Percentiles rank a stretch among this genome's conserved stretches.
phyloP scores from a whole-genome alignment of 2,797 vertebrate genomes.

The Leptatherina wallacei region DNA sequence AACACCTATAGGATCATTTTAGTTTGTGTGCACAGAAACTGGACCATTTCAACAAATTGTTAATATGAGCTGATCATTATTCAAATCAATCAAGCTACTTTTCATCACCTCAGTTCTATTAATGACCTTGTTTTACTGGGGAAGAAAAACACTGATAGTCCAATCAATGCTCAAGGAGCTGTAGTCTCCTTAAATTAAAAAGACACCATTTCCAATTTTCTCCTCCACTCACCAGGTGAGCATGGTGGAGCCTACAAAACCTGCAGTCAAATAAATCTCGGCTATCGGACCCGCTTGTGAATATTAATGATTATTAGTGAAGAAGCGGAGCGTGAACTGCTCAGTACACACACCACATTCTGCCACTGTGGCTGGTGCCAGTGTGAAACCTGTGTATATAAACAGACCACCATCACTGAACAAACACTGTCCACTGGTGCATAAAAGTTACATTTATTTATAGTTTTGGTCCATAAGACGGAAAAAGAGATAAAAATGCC shows the following conservation, averaged over 20 bases:
- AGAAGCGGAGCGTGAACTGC: conserved; percentile 19
- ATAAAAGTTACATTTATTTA: background rate
- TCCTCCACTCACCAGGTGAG: conserved; percentile 17
- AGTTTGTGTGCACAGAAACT: background rate
- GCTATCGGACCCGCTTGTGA: conserved; percentile 33
- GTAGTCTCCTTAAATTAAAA: background rate
- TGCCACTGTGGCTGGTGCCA: background rate
- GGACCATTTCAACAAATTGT: background rate
- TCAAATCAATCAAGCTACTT: background rate
- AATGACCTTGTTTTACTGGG: background rate
- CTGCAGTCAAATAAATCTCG: conserved; percentile 26
- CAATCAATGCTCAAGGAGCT: conserved; percentile 14
- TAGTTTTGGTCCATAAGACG: background rate
- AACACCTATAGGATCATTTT: background rate
- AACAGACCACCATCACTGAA: background rate
- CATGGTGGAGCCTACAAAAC: conserved; percentile 11
- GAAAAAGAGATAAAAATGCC: background rate
- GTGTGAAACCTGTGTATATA: conserved; percentile 7
- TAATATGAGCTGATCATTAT: background rate
- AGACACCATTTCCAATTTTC: conserved; percentile 28
- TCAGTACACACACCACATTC: conserved; percentile 23
- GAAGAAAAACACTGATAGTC: background rate
- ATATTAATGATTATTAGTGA: conserved; percentile 40
- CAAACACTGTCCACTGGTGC: background rate
- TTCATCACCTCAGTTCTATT: background rate